Conservation (phyloP, 2,797 vertebrate genomes). For the Echeneis naucrates region DNA sequence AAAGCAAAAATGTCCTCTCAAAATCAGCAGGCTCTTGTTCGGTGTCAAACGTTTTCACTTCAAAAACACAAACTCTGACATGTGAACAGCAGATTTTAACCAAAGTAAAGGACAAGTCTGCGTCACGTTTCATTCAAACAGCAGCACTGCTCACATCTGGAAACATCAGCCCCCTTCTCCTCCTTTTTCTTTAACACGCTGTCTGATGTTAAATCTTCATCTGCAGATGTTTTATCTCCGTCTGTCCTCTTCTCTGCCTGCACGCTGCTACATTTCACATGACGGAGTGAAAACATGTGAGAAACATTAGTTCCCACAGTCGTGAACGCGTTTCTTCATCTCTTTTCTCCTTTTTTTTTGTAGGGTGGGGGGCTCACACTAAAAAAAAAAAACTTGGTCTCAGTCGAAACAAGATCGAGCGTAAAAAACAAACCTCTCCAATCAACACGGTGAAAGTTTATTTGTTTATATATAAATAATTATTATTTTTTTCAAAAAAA, state of each 20-base stretch:
- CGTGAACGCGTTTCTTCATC: conserved; percentile 55
- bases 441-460: not conserved
- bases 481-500: too few species aligned
- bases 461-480: too few species aligned
- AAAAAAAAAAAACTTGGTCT: conserved; percentile 38
- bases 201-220: not conserved
- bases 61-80: conserved; percentile 1
- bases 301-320: conserved; percentile 56
- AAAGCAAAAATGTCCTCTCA: not conserved
- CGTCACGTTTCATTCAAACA: conserved; percentile 65
- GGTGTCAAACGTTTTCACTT: too few species aligned
- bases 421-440: conserved; percentile 23
- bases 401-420: too few species aligned
- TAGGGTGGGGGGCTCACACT: too few species aligned
- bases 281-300: conserved; percentile 61
- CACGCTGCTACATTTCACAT: conserved; percentile 34
- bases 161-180: conserved; percentile 72
- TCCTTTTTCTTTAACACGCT: conserved; percentile 8
- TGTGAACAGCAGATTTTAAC: conserved; percentile 13
- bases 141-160: conserved; percentile 73
- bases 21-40: not conserved
- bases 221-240: too few species aligned
- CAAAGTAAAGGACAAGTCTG: not conserved
- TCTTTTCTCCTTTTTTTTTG: not conserved
- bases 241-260: conserved; percentile 28